Conservation (phyloP, 2,888 invertebrate genomes). For the Omphaloscelis lunosa region DNA sequence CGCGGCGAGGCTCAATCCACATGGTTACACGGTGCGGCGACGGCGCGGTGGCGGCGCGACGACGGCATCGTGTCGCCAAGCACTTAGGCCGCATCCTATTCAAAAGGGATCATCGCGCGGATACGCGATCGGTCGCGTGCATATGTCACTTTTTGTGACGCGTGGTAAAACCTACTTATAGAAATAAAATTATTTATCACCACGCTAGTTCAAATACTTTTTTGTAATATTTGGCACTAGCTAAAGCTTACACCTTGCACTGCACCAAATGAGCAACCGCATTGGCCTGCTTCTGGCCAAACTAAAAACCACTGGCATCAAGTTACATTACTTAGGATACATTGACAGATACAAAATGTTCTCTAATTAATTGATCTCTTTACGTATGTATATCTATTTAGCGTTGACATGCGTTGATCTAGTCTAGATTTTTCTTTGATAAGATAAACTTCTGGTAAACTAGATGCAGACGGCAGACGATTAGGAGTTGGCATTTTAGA, state of each 20-base stretch:
- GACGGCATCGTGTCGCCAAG: too few relatives aligned
- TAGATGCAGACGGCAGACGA: neutral
- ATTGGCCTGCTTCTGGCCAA: constrained; percentile 66
- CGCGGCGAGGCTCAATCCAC: too few relatives aligned
- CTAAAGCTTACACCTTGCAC: constrained; percentile 33
- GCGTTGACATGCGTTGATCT: neutral
- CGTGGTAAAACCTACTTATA: too few relatives aligned
- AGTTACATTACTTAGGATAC: constrained; percentile 62
- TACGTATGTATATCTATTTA: neutral
- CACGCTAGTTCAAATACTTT: neutral
- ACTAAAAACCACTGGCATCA: constrained; percentile 65
- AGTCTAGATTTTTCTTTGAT: neutral
- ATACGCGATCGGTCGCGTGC: too few relatives aligned
- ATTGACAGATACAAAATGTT: constrained; percentile 69
- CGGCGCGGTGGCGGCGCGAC: too few relatives aligned
- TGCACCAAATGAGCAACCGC: constrained; percentile 59
- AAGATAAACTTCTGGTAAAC: neutral
- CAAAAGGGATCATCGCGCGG: too few relatives aligned
- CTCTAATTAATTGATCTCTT: constrained; percentile 55
- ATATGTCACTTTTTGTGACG: too few relatives aligned
- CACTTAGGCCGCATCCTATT: too few relatives aligned
- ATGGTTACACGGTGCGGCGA: too few relatives aligned
- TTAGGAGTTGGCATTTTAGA: neutral
- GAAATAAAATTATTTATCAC: neutral
- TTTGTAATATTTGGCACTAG: neutral